A percentile compares a stretch with the other conserved stretches of the same genome.
Evolutionary conservation across 2,888 invertebrate species (phyloP).

Genomic region (Carabus problematicus): DNA sequence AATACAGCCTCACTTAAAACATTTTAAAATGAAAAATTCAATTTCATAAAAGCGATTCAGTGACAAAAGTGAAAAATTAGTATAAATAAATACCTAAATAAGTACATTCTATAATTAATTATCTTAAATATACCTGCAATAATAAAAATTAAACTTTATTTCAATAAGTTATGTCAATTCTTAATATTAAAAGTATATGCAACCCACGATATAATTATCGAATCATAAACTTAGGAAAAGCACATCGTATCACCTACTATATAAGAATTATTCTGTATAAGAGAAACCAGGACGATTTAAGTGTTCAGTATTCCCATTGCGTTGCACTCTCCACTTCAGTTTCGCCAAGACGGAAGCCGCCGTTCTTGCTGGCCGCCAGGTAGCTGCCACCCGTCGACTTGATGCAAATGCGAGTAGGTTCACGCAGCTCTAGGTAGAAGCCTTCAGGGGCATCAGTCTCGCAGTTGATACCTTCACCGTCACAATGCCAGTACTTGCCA

Average conservation of each 20-base stretch:
- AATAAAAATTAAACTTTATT: constrained; percentile 33
- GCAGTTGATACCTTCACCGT: constrained; percentile 84
- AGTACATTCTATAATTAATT: constrained; percentile 37
- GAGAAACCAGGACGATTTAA: constrained; percentile 7
- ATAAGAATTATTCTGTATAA: not conserved
- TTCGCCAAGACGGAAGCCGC: constrained; percentile 84
- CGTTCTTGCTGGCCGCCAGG: constrained; percentile 90
- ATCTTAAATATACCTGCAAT: constrained; percentile 39
- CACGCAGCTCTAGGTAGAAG: constrained; percentile 91
- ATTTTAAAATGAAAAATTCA: constrained; percentile 20
- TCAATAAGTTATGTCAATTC: constrained; percentile 39
- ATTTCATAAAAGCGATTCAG: constrained; percentile 17
- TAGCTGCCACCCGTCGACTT: constrained; percentile 79
- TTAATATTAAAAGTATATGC: constrained; percentile 27
- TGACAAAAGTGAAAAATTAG: constrained; percentile 19
- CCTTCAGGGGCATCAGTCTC: constrained; percentile 85
- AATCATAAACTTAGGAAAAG: constrained; percentile 36
- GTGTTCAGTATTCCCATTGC: constrained; percentile 89
- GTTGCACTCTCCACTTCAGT: constrained; percentile 81
- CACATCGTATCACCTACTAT: constrained; percentile 29
- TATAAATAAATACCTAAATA: constrained; percentile 39
- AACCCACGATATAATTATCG: constrained; percentile 36
- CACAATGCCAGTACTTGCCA: constrained; percentile 93
- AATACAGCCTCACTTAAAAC: constrained; percentile 28
- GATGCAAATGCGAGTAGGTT: constrained; percentile 92